Evolutionary conservation across 2,113 vertebrate species (phyloP).

Genomic region (Lamprotornis superbus): DNA sequence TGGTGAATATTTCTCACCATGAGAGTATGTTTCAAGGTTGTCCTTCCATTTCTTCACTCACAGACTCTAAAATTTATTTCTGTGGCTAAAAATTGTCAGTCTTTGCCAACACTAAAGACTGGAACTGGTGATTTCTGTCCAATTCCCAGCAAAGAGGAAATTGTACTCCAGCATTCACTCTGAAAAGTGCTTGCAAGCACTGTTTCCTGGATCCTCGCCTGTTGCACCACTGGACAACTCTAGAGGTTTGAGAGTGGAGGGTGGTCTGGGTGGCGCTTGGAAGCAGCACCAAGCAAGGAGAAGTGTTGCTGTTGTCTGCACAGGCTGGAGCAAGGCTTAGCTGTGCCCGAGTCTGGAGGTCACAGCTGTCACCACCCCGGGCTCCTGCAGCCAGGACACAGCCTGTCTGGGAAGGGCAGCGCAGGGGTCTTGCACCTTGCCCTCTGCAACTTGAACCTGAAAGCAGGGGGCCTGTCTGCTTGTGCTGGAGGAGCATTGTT

Average conservation of each 20-base stretch:
- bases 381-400: neutral
- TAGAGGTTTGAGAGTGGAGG: neutral
- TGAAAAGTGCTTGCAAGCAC: neutral
- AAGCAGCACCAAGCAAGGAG: neutral
- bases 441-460: neutral
- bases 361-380: neutral
- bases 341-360: neutral
- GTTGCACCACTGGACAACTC: rapidly evolving
- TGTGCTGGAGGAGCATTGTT: neutral
- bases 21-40: neutral
- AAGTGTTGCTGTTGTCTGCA: neutral
- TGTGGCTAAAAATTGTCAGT: neutral
- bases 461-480: neutral
- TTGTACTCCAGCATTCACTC: neutral
- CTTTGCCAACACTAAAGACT: neutral
- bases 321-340: neutral
- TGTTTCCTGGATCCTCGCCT: neutral
- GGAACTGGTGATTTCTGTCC: neutral
- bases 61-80: neutral
- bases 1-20: neutral
- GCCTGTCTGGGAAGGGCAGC: neutral
- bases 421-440: neutral
- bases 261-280: neutral
- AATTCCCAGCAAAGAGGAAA: neutral
- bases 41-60: neutral